phyloP scores from a whole-genome alignment of 2,113 vertebrate genomes.

The Platysternon megacephalum region DNA sequence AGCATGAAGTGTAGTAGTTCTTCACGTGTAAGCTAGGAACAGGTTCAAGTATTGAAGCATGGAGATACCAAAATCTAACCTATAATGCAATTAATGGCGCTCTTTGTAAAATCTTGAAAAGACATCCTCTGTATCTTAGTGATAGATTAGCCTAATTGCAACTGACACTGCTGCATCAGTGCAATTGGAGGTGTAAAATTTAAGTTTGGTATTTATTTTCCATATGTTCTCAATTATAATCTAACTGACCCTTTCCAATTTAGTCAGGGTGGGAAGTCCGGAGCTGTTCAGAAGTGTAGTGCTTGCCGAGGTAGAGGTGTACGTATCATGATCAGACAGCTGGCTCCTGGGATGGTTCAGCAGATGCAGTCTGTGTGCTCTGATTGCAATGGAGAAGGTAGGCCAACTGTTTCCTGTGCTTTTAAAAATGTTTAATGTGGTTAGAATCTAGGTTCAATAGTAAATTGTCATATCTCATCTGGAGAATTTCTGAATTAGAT shows the following conservation, averaged over 20 bases:
- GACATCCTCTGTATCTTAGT: neutral
- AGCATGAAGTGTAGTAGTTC: neutral
- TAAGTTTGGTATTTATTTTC: neutral
- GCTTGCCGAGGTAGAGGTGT: slow-evolving; percentile 95
- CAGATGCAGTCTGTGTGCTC: slow-evolving; percentile 99
- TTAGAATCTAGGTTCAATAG: neutral
- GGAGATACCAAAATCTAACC: neutral
- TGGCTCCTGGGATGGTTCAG: slow-evolving; percentile 98
- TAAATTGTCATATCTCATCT: neutral
- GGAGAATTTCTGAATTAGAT: neutral
- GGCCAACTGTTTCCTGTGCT: neutral
- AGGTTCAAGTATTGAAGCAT: neutral
- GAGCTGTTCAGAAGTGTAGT: slow-evolving; percentile 95
- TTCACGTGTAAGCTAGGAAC: neutral
- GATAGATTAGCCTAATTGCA: neutral
- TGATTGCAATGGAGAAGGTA: slow-evolving; percentile 98
- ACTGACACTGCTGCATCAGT: neutral
- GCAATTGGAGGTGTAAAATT: neutral
- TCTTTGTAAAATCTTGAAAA: neutral
- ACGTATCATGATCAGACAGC: slow-evolving; percentile 97
- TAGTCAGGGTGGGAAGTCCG: slow-evolving; percentile 96
- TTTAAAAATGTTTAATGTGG: neutral
- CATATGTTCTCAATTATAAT: fast-evolving
- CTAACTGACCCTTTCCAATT: slow-evolving; percentile 46
- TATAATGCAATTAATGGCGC: neutral